phyloP scores from a whole-genome alignment of 2,888 invertebrate genomes.

The Lepetodrilus schrolli region DNA sequence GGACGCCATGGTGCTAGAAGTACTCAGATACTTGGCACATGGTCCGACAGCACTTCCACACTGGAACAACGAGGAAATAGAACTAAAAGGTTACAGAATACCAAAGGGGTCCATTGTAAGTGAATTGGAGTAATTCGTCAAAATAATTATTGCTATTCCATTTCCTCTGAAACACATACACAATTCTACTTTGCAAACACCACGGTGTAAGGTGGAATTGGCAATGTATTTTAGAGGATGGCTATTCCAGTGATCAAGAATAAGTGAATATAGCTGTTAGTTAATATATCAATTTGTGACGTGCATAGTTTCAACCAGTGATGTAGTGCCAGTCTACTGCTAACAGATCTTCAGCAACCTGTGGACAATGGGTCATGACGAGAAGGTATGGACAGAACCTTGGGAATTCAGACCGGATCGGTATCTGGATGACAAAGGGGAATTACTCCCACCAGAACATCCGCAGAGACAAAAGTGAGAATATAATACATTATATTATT shows the following conservation, averaged over 20 bases:
- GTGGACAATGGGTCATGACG: slow-evolving; percentile 1
- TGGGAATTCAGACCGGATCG: slow-evolving; percentile 3
- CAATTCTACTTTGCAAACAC: no score
- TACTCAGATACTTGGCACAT: neutral
- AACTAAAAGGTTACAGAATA: neutral
- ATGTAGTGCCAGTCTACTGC: no score
- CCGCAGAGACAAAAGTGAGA: neutral
- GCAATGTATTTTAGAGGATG: no score
- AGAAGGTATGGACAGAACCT: neutral
- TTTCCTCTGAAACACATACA: neutral
- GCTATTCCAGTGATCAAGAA: no score
- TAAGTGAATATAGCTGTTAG: no score
- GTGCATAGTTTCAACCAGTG: no score
- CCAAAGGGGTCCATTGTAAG: neutral
- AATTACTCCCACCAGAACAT: neutral
- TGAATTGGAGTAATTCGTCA: neutral
- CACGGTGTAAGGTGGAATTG: no score
- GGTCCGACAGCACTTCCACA: neutral
- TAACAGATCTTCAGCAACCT: neutral
- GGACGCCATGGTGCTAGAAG: slow-evolving; percentile 2
- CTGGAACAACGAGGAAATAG: neutral
- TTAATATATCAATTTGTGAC: no score
- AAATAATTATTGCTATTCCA: neutral
- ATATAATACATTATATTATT: no score
- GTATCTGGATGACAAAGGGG: neutral